These are phyloP conservation scores for Ellobius talpinus DNA, from an alignment of 2,113 vertebrate species.

Conservation along the genomic window DNA sequence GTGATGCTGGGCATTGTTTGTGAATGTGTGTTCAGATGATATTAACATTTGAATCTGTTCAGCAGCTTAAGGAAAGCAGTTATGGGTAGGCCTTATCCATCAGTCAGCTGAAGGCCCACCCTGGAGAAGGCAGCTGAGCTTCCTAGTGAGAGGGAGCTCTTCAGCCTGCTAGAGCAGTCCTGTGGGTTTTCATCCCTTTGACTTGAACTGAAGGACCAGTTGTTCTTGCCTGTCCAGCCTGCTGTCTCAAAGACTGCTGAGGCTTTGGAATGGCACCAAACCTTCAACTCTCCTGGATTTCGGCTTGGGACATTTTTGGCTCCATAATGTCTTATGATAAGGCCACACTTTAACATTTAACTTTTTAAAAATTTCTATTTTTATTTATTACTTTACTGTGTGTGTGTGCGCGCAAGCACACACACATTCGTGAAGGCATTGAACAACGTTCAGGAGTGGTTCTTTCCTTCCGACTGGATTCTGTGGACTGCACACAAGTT, in stretches of 20 bases:
- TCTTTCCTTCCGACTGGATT: neutral
- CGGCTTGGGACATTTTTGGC: neutral
- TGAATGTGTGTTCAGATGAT: neutral
- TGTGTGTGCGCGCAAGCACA: too few species aligned
- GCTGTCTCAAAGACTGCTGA: neutral
- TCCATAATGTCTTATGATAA: neutral
- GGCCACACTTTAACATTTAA: neutral
- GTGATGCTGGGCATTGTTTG: neutral
- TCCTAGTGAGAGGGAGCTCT: neutral
- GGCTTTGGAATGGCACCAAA: neutral
- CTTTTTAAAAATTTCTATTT: neutral
- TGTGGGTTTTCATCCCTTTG: neutral
- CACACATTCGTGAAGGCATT: neutral
- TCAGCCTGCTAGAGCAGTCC: neutral
- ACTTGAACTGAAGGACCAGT: neutral
- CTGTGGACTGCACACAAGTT: neutral
- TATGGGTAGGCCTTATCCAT: neutral
- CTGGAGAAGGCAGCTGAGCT: neutral
- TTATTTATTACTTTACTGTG: neutral
- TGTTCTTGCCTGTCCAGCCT: neutral
- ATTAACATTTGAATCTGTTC: neutral
- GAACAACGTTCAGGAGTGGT: neutral
- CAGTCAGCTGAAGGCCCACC: neutral
- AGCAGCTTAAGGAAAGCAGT: neutral
- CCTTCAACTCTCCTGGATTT: neutral